Base-by-base conservation (phyloP, 2,113 vertebrate species). In the Aegithalos caudatus region DNA sequence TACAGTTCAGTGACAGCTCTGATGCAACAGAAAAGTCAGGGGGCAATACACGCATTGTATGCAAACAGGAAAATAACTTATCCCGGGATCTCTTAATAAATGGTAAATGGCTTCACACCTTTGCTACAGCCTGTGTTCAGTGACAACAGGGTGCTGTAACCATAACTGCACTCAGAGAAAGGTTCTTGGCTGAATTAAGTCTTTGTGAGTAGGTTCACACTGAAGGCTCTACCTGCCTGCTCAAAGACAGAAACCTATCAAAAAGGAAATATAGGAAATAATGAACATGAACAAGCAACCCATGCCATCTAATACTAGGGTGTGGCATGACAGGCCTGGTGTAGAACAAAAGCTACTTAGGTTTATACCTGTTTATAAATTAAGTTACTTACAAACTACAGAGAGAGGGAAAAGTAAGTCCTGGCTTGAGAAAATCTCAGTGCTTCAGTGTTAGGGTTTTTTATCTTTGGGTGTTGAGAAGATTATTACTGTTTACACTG, bases 11-110 rank as follows among this genome's bases (percentile, higher is more conserved):
- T 77, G 88, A 33, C 25, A 89, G 45, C 57, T 85, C 73, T 95
- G 84, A 92, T 91, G 84, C 84, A 85, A 87, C 25, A 65, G 58
- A 42, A 58, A 90, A 95, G 87, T 82, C 91, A 95, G 74, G 95
- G 87, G 87, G 81, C 93, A 95, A 80, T 72, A 60, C 45, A 76
- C 91, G 95, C 78, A 92, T 88, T 95, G 66, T 48, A 70, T 80
- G 81, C 58, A 91, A 93, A 93, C 84, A 91, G 94, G 90, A 95
- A 95, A 92, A 79, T 33, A 1, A 7, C 69, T 95, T 95, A 62
- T 95, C 56, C 53, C 79, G 84, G 87, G 81, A 61, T 81, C 73
- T 88, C 70, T 57, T 91, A 85, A 82, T 90, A 89, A 72, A 27
- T 24, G 14, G 53, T 64, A 81, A 92, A 91, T 50, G 38, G 38